Evolutionary conservation across 2,888 invertebrate species (phyloP).

Genomic region (Lepidocyrtinus sp.): DNA sequence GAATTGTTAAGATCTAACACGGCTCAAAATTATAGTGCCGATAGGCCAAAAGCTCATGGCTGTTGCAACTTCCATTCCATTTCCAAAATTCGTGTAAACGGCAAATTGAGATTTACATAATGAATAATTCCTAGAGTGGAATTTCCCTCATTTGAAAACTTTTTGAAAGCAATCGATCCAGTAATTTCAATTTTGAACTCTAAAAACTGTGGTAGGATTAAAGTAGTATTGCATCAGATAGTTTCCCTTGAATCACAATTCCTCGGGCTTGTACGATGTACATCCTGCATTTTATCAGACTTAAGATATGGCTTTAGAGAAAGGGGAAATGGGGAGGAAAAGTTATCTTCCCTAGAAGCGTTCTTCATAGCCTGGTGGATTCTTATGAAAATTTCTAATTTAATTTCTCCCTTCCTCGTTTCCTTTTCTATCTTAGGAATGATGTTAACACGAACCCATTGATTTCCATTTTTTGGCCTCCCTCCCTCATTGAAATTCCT

Average conservation of each 20-base stretch:
- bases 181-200: background rate
- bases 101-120: background rate
- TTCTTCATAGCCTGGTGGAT: background rate
- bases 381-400: background rate
- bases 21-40: too few relatives aligned
- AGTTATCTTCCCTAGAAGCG: background rate
- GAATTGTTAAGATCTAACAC: too few relatives aligned
- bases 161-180: background rate
- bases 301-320: background rate
- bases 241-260: background rate
- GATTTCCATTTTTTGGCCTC: background rate
- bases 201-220: background rate
- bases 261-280: background rate
- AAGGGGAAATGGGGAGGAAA: background rate
- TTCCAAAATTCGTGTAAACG: too few relatives aligned
- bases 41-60: background rate
- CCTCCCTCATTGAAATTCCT: background rate
- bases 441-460: background rate
- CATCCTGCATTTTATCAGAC: background rate
- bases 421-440: background rate
- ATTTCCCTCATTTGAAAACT: background rate
- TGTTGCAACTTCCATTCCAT: background rate
- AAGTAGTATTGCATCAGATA: background rate
- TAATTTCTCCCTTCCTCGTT: background rate
- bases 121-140: background rate